These are phyloP conservation scores for Uria lomvia DNA, from an alignment of 2,113 vertebrate genomes.

Conservation along the genomic window DNA sequence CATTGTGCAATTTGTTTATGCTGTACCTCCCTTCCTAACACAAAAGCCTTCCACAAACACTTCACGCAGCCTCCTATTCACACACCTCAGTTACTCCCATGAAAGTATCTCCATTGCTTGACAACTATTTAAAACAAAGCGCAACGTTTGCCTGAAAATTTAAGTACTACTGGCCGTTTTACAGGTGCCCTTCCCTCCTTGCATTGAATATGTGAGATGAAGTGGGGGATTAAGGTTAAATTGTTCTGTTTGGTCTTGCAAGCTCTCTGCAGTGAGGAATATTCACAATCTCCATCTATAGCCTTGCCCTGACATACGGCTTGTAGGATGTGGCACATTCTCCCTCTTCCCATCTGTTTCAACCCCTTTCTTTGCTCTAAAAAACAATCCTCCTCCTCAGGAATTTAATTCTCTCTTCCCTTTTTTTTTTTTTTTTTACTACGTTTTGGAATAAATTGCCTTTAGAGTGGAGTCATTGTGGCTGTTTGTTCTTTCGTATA, in stretches of 20 bases:
- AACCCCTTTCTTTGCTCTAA: background rate
- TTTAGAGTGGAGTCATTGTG: background rate
- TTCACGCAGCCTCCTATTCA: background rate
- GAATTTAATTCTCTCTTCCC: background rate
- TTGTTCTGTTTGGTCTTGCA: background rate
- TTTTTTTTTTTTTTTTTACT: background rate
- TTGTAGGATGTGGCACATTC: slow-evolving; percentile 31
- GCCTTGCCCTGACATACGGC: background rate
- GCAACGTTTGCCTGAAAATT: background rate
- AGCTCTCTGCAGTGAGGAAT: background rate
- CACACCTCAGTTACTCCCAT: background rate
- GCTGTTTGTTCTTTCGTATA: background rate
- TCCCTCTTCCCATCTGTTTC: slow-evolving; percentile 19
- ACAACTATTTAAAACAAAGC: background rate
- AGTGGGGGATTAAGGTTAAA: background rate
- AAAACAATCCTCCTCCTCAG: background rate
- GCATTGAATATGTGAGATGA: background rate
- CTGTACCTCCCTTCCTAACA: background rate
- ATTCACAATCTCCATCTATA: background rate
- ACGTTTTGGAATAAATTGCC: background rate
- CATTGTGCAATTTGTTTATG: background rate
- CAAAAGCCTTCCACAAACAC: background rate
- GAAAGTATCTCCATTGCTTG: background rate
- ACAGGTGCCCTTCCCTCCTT: background rate
- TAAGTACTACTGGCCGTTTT: background rate